Base-by-base conservation (phyloP, 2,113 vertebrate genomes). In the Perca schrenkii region DNA sequence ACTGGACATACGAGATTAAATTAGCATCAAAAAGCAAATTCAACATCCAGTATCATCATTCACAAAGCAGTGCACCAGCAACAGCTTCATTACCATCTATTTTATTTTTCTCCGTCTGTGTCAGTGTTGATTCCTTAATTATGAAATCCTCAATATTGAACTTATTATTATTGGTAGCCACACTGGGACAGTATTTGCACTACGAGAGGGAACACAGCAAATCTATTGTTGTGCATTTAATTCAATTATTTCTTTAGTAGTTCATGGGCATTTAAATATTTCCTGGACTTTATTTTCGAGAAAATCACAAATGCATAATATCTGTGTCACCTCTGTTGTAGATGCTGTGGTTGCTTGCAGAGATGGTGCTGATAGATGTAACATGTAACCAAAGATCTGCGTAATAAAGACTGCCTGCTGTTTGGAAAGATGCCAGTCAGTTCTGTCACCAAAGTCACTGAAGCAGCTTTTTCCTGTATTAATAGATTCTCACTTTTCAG, bases 371-470 rank as follows among this genome's bases (percentile, higher is more conserved):
- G 57, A 77, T 76, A 68, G 62, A 67, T 67, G n/a, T 31, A 65
- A 65, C 50, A 68, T 82, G 75, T 89, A 80, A 90, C 88, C 86
- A 89, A 92, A 92, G 91, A 89, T 75, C 61, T 87, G 80, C 79
- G 70, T 74, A 22, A 36, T 79, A 70, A 69, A 65, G 46, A 77
- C 47, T 77, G 31, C 62, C 83, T 82, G 54, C 67, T 76, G 61
- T 80, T 85, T 79, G 80, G 72, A 86, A 65, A 86, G 60, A 77
- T 36, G 79, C 70, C 76, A 63, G 28, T 85, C 69, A 67, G 13
- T 63, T 86, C n/a, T 85, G 68, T 85, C 80, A 81, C 75, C 76
- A 83, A 77, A 83, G 81, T 66, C 68, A 81, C 31, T 61, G 53
- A 79, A 71, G 66, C 77, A 77, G 85, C 78, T 76, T 82, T 65